Evolutionary conservation across 1,140 invertebrate genomes (phyloP).

Genomic region (Triops cancriformis): DNA sequence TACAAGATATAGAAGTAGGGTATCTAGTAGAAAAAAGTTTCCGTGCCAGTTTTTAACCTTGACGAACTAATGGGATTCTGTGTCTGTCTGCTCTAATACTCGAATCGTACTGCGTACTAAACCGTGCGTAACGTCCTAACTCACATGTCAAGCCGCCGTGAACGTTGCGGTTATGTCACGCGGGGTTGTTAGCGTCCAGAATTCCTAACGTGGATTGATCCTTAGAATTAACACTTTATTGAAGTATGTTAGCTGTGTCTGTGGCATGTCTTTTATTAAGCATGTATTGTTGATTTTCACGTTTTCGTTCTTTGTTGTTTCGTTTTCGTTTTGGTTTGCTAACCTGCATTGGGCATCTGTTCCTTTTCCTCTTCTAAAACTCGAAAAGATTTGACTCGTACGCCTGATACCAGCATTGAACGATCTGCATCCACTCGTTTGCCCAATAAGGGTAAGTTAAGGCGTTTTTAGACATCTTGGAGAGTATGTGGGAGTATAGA

Average conservation of each 20-base stretch:
- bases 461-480: conserved; percentile 14
- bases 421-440: conserved; percentile 38
- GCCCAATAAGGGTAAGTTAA: conserved; percentile 36
- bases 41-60: not conserved
- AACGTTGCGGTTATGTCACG: not conserved
- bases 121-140: not conserved
- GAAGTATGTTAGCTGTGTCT: not conserved
- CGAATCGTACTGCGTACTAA: not conserved
- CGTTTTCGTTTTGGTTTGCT: conserved; percentile 27
- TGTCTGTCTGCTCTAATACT: not conserved
- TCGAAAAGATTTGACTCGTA: conserved; percentile 33
- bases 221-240: conserved; percentile 10
- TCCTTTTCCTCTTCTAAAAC: conserved; percentile 18
- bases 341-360: conserved; percentile 17
- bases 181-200: not conserved
- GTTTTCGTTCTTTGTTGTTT: conserved; percentile 26
- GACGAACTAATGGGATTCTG: not conserved
- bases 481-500: no score
- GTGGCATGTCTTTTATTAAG: conserved; percentile 10
- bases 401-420: conserved; percentile 36
- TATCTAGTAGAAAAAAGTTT: not conserved
- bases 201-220: not conserved
- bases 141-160: not conserved
- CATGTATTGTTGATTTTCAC: conserved; percentile 15
- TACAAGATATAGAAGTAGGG: not conserved